phyloP scores from a whole-genome alignment of 2,797 vertebrate genomes.

The Manis pentadactyla region DNA sequence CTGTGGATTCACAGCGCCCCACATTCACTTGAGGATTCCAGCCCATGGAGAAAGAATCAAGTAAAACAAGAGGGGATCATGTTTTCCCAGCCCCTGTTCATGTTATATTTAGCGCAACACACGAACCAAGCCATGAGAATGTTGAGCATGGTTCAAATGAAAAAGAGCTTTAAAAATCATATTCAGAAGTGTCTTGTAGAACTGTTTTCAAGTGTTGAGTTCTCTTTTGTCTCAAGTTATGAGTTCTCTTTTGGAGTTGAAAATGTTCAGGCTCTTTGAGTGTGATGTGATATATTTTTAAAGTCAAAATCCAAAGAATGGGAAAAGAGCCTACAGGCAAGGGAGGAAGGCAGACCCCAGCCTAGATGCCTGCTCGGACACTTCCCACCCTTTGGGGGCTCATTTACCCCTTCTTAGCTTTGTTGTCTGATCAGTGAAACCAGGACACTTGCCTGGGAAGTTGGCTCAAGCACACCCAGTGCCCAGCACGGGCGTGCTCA shows the following conservation, averaged over 20 bases:
- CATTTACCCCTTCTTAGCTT: neutral
- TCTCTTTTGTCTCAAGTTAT: neutral
- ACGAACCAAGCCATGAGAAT: neutral
- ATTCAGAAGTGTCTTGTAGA: neutral
- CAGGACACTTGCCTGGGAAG: neutral
- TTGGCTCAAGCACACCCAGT: rapidly evolving
- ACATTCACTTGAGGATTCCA: neutral
- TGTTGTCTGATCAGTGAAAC: neutral
- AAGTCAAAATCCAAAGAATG: neutral
- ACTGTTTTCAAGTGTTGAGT: neutral
- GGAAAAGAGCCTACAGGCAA: neutral
- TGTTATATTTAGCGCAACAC: neutral
- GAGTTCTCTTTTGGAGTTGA: neutral
- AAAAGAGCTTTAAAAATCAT: neutral
- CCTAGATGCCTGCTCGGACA: neutral
- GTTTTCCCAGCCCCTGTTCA: no score
- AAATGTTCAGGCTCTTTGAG: neutral
- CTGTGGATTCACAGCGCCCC: neutral
- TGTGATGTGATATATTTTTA: neutral
- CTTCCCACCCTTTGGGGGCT: neutral
- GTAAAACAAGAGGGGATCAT: neutral
- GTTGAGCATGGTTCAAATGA: neutral
- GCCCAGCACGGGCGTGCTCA: neutral
- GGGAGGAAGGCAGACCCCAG: neutral
- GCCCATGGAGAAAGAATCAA: neutral